phyloP scores from a whole-genome alignment of 1,140 invertebrate genomes.

The Lucilia sericata region DNA sequence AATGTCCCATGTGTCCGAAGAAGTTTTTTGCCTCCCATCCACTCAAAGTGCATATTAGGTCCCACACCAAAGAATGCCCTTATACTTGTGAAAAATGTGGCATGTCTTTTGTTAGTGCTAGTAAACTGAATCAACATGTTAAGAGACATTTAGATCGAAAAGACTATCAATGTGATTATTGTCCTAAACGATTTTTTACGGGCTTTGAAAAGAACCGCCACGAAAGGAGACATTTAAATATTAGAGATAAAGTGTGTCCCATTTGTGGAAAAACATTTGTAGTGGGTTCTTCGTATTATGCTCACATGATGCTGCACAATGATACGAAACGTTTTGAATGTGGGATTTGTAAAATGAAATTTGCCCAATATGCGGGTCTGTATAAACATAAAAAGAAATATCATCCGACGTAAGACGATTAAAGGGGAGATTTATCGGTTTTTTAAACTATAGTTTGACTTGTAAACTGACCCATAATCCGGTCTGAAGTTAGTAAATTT shows the following conservation, averaged over 20 bases:
- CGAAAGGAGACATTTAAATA: conserved; percentile 58
- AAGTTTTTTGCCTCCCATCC: conserved; percentile 60
- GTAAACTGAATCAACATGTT: conserved; percentile 70
- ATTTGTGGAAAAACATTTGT: conserved; percentile 76
- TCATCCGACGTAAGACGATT: background rate
- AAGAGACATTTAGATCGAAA: conserved; percentile 78
- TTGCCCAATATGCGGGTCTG: conserved; percentile 73
- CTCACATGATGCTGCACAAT: conserved; percentile 73
- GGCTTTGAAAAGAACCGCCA: conserved; percentile 59
- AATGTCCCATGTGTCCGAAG: conserved; percentile 58
- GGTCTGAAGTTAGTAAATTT: too few relatives aligned
- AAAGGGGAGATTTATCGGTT: background rate
- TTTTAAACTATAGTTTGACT: too few relatives aligned
- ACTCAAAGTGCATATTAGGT: conserved; percentile 56
- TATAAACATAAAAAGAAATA: conserved; percentile 69
- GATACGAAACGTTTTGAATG: conserved; percentile 71
- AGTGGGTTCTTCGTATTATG: conserved; percentile 70
- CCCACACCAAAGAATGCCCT: conserved; percentile 62
- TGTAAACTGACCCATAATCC: too few relatives aligned
- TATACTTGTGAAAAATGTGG: conserved; percentile 62
- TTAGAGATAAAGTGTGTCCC: conserved; percentile 65
- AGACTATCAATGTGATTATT: conserved; percentile 77
- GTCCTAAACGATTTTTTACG: conserved; percentile 74
- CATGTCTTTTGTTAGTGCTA: conserved; percentile 66
- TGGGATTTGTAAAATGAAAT: conserved; percentile 69